Evolutionary conservation across 2,797 vertebrate species (phyloP).

Genomic region (Enteromius thamalakanensis): DNA sequence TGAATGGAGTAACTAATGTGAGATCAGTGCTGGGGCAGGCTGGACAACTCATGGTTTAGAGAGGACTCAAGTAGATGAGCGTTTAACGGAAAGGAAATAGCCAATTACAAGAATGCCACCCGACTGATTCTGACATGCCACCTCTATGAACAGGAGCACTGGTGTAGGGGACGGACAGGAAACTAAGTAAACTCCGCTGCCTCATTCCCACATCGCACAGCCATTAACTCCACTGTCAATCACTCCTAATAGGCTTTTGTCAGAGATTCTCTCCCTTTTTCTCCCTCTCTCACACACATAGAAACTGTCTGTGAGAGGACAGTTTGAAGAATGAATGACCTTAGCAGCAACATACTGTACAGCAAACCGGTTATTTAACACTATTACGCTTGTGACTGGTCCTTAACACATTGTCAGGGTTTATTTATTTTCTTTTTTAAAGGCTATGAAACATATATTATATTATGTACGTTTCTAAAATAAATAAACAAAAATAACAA

Average conservation of each 20-base stretch:
- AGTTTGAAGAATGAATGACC: not conserved
- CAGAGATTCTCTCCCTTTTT: slow-evolving; percentile 3
- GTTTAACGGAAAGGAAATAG: slow-evolving; percentile 67
- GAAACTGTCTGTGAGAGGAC: not conserved
- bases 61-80: slow-evolving; percentile 66
- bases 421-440: not conserved
- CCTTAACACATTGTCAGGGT: not conserved
- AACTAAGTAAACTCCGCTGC: slow-evolving; percentile 43
- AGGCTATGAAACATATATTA: not conserved
- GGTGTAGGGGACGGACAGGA: slow-evolving; percentile 30
- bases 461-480: not conserved
- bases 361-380: not conserved
- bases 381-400: not conserved
- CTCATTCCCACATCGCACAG: slow-evolving; percentile 40
- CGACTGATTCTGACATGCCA: slow-evolving; percentile 32
- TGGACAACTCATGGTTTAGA: slow-evolving; percentile 32
- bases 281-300: not conserved
- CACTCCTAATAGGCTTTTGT: slow-evolving; percentile 50
- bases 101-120: slow-evolving; percentile 59
- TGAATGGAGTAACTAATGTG: slow-evolving; percentile 36
- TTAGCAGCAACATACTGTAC: not conserved
- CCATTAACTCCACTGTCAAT: slow-evolving; percentile 59
- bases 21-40: slow-evolving; percentile 26
- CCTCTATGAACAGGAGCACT: slow-evolving; percentile 35
- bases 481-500: too few species aligned